A percentile compares a stretch with the other conserved stretches of the same genome.
Conservation (phyloP, 2,113 vertebrate genomes). For the Pica pica region DNA sequence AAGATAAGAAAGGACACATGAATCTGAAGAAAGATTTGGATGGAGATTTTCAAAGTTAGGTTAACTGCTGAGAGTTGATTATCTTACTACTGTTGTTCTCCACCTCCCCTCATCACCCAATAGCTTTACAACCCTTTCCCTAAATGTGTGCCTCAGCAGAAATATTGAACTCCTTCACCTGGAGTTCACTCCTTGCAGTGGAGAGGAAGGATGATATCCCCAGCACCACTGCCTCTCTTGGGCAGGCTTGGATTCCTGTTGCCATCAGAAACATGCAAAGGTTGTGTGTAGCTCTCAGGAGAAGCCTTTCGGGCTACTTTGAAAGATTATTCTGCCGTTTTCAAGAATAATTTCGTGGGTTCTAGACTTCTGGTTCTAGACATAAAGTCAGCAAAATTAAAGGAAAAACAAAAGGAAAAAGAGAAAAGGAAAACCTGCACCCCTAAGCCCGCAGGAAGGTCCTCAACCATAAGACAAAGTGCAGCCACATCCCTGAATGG, state of each 20-base stretch:
- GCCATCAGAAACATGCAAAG: not conserved
- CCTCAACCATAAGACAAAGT: not conserved
- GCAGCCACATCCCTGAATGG: not conserved
- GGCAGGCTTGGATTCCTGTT: rapidly evolving
- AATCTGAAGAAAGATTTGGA: not conserved
- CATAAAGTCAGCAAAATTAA: not conserved
- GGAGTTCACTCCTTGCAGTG: not conserved
- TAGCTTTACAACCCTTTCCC: not conserved
- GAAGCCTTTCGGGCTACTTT: not conserved
- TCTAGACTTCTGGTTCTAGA: not conserved
- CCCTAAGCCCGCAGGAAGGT: not conserved
- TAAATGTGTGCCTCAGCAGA: not conserved
- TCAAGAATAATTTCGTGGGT: not conserved
- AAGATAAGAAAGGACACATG: not conserved
- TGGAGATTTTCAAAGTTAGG: not conserved
- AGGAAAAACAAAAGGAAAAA: rapidly evolving
- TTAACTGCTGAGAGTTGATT: not conserved
- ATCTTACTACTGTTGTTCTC: not conserved
- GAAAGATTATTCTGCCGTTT: not conserved
- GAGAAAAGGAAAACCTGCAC: rapidly evolving
- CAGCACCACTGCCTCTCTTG: not conserved
- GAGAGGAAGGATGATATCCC: not conserved
- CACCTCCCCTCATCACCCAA: not conserved
- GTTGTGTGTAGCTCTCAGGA: not conserved
- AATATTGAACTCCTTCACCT: not conserved